Conservation (phyloP, 2,888 invertebrate genomes). For the Itoplectis maculator region DNA sequence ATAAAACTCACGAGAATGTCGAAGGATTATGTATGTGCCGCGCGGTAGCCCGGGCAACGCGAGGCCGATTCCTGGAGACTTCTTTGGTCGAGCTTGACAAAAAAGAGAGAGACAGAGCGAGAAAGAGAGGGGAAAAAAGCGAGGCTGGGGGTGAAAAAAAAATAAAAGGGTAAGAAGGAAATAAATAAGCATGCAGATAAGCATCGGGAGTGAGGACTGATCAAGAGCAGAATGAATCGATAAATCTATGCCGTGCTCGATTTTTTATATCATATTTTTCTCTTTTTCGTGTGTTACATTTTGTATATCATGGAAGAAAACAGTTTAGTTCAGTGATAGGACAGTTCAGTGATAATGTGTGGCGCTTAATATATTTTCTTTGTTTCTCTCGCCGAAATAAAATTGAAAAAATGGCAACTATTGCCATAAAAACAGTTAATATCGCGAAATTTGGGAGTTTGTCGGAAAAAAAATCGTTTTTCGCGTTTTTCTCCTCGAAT, state of each 20-base stretch:
- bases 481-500: too few relatives aligned
- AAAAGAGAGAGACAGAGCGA: conserved; percentile 13
- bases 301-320: conserved; percentile 33
- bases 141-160: conserved; percentile 47
- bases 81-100: conserved; percentile 48
- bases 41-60: conserved; percentile 55
- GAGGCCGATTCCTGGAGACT: conserved; percentile 56
- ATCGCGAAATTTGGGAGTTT: too few relatives aligned
- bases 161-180: conserved; percentile 62
- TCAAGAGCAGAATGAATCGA: conserved; percentile 65
- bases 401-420: too few relatives aligned
- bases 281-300: too few relatives aligned
- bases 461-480: too few relatives aligned
- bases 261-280: conserved; percentile 23
- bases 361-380: too few relatives aligned
- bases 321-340: conserved; percentile 34
- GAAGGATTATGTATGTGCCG: conserved; percentile 68
- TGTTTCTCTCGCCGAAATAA: too few relatives aligned
- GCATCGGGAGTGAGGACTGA: conserved; percentile 54
- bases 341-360: too few relatives aligned
- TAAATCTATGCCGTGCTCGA: conserved; percentile 55
- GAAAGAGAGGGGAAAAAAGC: conserved; percentile 23
- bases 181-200: conserved; percentile 66
- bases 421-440: too few relatives aligned
- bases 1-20: conserved; percentile 69